A percentile compares a stretch with the other conserved stretches of the same genome.
These are phyloP conservation scores for Epistrophe grossulariae DNA, from an alignment of 2,888 invertebrate genomes.

Conservation along the genomic window DNA sequence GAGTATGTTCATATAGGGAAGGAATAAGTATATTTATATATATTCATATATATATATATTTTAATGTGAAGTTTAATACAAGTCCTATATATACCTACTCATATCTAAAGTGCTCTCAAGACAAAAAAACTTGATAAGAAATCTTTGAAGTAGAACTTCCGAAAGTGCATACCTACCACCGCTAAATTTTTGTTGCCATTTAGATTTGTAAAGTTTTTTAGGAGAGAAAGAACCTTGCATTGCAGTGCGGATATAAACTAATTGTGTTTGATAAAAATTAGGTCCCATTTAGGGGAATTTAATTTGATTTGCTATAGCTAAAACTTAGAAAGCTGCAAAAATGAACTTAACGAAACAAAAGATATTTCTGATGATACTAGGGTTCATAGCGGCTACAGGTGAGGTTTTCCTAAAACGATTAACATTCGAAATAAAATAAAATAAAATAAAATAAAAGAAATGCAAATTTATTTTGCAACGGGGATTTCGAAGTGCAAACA, in stretches of 20 bases:
- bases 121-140: slow-evolving; percentile 29
- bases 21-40: neutral
- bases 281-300: neutral
- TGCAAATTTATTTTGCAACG: neutral
- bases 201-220: neutral
- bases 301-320: neutral
- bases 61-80: neutral
- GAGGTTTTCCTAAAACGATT: neutral
- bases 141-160: slow-evolving; percentile 12
- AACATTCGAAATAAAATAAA: neutral
- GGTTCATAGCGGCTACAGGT: slow-evolving; percentile 4
- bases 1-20: neutral
- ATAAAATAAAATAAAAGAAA: neutral
- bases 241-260: neutral
- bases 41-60: neutral
- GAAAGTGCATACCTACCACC: neutral
- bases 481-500: neutral
- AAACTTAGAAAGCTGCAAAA: neutral
- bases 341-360: neutral
- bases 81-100: too few relatives aligned
- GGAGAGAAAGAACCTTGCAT: neutral
- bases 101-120: slow-evolving; percentile 19
- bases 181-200: neutral
- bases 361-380: slow-evolving; percentile 9
- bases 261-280: neutral